A percentile compares a stretch with the other conserved stretches of the same genome.
Conservation (phyloP, 2,888 invertebrate genomes). For the Machimus rusticus region DNA sequence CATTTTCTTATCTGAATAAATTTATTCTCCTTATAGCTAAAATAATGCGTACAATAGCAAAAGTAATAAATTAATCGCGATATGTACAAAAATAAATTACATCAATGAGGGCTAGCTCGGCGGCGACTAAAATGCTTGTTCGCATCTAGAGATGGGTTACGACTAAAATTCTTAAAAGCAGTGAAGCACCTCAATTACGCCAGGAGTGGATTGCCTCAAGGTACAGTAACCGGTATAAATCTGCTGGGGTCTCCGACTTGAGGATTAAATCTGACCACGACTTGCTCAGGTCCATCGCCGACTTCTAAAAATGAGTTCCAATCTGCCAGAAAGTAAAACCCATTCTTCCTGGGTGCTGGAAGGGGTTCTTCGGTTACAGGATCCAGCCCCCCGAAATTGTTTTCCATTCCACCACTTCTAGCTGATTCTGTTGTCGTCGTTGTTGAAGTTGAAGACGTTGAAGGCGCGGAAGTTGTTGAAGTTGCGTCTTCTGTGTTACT, state of each 20-base stretch:
- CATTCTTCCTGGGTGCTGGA: conserved; percentile 75
- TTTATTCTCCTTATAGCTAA: background rate
- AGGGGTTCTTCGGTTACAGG: conserved; percentile 69
- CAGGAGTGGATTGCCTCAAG: conserved; percentile 62
- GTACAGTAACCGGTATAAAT: conserved; percentile 77
- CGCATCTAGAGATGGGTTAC: background rate
- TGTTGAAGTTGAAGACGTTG: conserved; percentile 48
- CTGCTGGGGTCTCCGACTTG: conserved; percentile 81
- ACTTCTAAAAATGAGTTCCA: conserved; percentile 89
- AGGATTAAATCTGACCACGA: conserved; percentile 81
- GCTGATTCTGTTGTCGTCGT: conserved; percentile 57
- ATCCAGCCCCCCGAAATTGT: conserved; percentile 73
- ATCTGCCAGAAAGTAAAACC: conserved; percentile 84
- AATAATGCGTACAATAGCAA: background rate
- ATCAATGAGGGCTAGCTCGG: background rate
- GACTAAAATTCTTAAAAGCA: background rate
- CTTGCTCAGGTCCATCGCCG: conserved; percentile 77
- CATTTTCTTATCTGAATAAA: background rate
- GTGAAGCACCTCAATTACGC: background rate
- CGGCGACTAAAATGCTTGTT: background rate
- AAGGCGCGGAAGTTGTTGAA: background rate
- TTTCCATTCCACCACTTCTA: conserved; percentile 67
- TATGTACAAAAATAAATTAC: conserved; percentile 28
- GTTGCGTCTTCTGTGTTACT: conserved; percentile 1
- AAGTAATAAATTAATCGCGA: conserved; percentile 9